Evolutionary conservation across 2,113 vertebrate species (phyloP), one percentile per base, ranked within the genome.

Genomic region (Zosterops lateralis): DNA sequence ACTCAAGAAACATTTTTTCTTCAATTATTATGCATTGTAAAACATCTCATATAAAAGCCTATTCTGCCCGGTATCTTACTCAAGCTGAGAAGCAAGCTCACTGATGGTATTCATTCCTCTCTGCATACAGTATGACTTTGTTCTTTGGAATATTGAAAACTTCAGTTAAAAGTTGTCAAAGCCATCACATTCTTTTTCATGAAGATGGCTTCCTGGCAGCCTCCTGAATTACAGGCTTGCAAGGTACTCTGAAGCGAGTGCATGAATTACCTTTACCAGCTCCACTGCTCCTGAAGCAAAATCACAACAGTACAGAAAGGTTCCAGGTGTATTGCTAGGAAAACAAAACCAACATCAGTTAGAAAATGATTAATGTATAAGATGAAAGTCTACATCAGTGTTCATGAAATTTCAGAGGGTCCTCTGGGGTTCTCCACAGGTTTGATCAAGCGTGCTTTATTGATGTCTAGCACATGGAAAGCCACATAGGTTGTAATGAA

Each of bases 291-390:
- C 95, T 73, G 98, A 95, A 76, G 99, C 98, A 97, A 99, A 99
- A 97, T 99, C 99, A 98, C 98, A 99, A 92, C 98, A 99, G 97
- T 99, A 99, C 9, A 99, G 93, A 97, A 99, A 99, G 50, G 97
- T 96, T 73, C 97, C 96, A 57, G 97, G 97, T 89, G 94, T 91
- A 94, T 98, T 98, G 94, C 97, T 97, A 97, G 94, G 92, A 93
- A 98, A 96, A 97, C 57, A 85, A 90, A 96, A 95, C 68, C 89
- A 96, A 89, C 51, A 75, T 74, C 90, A 94, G 84, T 95, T 90
- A 66, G 84, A 87, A 91, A 94, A 87, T 56, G 87, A 81, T 72
- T 87, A 91, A 79, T 76, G 74, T 76, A 67, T 82, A 93, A 91
- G 92, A 96, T 93, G 11, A 96, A 89, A 96, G 91, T 66, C 62